Evolutionary conservation across 1,140 invertebrate genomes (phyloP).

Genomic region (Drosophila watanabei): DNA sequence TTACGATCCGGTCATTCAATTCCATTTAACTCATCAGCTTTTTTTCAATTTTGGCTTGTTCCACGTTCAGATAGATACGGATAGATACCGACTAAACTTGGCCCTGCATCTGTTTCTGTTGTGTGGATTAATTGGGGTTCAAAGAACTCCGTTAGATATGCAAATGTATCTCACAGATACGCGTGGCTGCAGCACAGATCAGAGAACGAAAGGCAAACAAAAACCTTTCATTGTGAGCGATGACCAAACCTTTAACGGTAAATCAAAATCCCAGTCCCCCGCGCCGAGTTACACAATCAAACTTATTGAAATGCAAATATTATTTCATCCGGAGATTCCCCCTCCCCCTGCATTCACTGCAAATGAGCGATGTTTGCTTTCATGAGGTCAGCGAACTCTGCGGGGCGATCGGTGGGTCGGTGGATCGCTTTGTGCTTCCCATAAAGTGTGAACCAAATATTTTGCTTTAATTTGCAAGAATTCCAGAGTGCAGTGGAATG

Average conservation of each 20-base stretch:
- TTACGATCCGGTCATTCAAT: conserved; percentile 27
- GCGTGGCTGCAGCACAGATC: conserved; percentile 59
- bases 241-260: conserved; percentile 68
- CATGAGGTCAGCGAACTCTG: conserved; percentile 63
- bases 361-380: conserved; percentile 40
- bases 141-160: conserved; percentile 72
- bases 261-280: conserved; percentile 6
- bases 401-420: not conserved
- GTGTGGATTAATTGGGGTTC: conserved; percentile 56
- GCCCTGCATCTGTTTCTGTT: conserved; percentile 36
- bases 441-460: conserved; percentile 26
- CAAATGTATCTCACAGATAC: conserved; percentile 79
- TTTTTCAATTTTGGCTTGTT: conserved; percentile 12
- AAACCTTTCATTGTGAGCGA: conserved; percentile 49
- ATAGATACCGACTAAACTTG: conserved; percentile 23
- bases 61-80: conserved; percentile 17
- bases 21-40: conserved; percentile 32
- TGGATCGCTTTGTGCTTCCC: conserved; percentile 3
- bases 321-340: conserved; percentile 27
- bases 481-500: conserved; percentile 6
- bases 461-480: conserved; percentile 23
- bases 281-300: conserved; percentile 60
- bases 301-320: conserved; percentile 79
- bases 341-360: conserved; percentile 16
- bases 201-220: conserved; percentile 13